phyloP scores from a whole-genome alignment of 1,140 invertebrate genomes.

The Drosophila equinoxialis region DNA sequence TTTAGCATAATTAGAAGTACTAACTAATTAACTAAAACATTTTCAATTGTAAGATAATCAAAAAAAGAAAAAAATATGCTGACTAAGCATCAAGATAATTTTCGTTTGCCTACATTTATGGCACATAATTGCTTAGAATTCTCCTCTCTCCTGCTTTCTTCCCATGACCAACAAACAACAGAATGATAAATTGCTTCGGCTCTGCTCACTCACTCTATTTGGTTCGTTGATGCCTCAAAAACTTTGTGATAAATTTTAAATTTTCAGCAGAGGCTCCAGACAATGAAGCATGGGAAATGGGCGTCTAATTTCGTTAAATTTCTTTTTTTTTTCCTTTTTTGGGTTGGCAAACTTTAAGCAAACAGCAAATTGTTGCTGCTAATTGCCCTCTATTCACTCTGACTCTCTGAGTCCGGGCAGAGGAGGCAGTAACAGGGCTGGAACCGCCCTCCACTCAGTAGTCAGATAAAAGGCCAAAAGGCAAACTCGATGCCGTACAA shows the following conservation, averaged over 20 bases:
- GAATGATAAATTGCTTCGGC: constrained; percentile 5
- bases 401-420: constrained; percentile 24
- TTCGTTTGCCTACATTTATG: constrained; percentile 1
- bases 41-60: neutral
- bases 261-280: constrained; percentile 22
- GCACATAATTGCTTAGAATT: neutral
- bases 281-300: constrained; percentile 47
- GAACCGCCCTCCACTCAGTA: neutral
- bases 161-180: neutral
- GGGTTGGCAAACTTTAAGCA: constrained; percentile 60
- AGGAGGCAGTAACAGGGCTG: constrained; percentile 8
- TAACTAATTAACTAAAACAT: neutral
- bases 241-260: constrained; percentile 43
- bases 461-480: constrained; percentile 11
- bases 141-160: no score
- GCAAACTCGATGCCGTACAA: constrained; percentile 10
- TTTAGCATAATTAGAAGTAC: neutral
- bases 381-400: constrained; percentile 73
- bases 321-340: constrained; percentile 9
- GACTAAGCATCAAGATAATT: constrained; percentile 1
- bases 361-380: constrained; percentile 78
- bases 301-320: constrained; percentile 42
- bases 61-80: no score
- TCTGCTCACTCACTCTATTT: neutral
- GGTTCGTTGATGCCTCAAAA: constrained; percentile 5